Base-by-base conservation (phyloP, 2,113 vertebrate species). In the Hylia prasina region DNA sequence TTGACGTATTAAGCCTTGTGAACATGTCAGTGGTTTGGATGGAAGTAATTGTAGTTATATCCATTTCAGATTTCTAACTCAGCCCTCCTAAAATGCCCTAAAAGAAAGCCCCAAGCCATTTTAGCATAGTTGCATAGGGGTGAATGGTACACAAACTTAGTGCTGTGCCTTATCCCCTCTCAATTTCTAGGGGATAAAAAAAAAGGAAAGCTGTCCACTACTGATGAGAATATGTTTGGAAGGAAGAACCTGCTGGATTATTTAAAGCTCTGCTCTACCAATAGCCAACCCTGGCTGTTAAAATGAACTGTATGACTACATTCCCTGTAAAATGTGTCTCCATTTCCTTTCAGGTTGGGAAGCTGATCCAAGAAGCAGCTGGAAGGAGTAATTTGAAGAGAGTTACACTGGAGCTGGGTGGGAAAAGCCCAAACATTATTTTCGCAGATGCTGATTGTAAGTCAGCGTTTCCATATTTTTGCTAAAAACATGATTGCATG, bases 401-500 rank as follows among this genome's bases (percentile, higher is more conserved):
- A 98, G 99, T 99, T 92, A 99, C 99, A 33, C 98, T 99, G 98
- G 99, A 99, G 97, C 98, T 99, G 86, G 99, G 99, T 97, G 99
- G 99, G 82, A 99, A 99, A 98, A 99, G 98, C 97, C 99, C 99
- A 96, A 99, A 99, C 97, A 99, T 99, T 96, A 99, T 99, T 98
- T 99, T 99, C 95, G 99, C 99, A 97, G 99, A 99, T 98, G 99
- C 99, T 48, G 99, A 99, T 95, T 97, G 99, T 99, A 98, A 99
- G 99, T 99, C 96, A 96, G 63, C 54, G 70, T 42, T 92, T 87
- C 23, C 22, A 6, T 31, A 39, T 61, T 87, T 80, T 65, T 61
- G 44, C 60, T 70, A 73, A 58, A 79, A 73, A 47, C 19, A n/a
- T 48, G 12, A 71, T 69, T 83, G n/a, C 28, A 28, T 77, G 5